Percentiles rank a stretch among this genome's conserved stretches.
phyloP scores from a whole-genome alignment of 2,113 vertebrate species.

The Excalfactoria chinensis region DNA sequence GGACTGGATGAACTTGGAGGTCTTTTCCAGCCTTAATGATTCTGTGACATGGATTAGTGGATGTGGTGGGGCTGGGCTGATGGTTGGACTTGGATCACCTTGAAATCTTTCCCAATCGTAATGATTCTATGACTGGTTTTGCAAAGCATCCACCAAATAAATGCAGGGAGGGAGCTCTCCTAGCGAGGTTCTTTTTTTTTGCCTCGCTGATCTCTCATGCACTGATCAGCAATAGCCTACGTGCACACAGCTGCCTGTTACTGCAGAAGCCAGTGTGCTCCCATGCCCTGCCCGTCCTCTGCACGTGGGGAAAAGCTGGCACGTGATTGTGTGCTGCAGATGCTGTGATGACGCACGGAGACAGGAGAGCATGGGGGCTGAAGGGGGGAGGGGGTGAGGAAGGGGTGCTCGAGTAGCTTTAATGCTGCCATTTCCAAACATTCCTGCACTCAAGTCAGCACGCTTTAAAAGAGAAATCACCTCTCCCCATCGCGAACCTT shows the following conservation, averaged over 20 bases:
- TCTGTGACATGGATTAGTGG: too few species aligned
- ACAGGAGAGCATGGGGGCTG: background rate
- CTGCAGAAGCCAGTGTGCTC: background rate
- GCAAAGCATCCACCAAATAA: background rate
- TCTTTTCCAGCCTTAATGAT: too few species aligned
- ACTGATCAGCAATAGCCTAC: too few species aligned
- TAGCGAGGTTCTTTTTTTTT: background rate
- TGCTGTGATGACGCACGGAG: rapidly evolving
- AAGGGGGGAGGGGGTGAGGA: background rate
- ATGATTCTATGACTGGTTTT: background rate
- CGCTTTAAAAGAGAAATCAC: background rate
- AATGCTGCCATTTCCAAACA: background rate
- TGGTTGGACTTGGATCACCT: too few species aligned
- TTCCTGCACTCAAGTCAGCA: background rate
- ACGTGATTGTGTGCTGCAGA: too few species aligned
- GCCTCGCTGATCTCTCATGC: background rate
- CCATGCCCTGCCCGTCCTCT: background rate
- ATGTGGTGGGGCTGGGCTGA: too few species aligned
- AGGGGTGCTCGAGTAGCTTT: background rate
- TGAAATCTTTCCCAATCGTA: too few species aligned
- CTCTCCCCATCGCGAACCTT: background rate
- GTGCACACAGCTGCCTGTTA: background rate
- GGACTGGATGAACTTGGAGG: too few species aligned
- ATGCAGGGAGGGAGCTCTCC: background rate
- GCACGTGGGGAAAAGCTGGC: rapidly evolving